These are phyloP conservation scores for Acridotheres tristis DNA, from an alignment of 2,797 vertebrate genomes.

Conservation along the genomic window DNA sequence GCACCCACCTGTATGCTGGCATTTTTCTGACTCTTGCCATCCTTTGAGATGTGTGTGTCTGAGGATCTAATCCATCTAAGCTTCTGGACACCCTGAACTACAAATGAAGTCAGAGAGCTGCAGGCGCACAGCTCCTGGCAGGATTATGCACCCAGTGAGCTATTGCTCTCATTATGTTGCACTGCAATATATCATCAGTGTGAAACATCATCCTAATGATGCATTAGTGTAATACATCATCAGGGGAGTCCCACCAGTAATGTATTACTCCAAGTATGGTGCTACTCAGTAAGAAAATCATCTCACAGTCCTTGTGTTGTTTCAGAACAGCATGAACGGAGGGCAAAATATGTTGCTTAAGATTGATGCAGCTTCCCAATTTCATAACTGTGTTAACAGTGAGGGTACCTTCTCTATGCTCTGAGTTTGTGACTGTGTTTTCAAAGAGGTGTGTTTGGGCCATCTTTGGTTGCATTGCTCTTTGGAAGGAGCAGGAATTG, in stretches of 20 bases:
- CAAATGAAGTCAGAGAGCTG: constrained; percentile 56
- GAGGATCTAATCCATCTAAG: constrained; percentile 37
- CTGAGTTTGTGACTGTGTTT: background rate
- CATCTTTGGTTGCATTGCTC: background rate
- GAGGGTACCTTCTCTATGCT: background rate
- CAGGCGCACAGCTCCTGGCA: constrained; percentile 45
- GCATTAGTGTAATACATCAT: constrained; percentile 75
- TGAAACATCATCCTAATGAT: constrained; percentile 76
- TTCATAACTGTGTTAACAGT: background rate
- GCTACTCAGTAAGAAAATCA: constrained; percentile 40
- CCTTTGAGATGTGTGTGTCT: constrained; percentile 8
- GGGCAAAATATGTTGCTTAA: background rate
- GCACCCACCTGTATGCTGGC: constrained; percentile 15
- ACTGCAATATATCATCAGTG: constrained; percentile 67
- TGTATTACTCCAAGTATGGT: constrained; percentile 55
- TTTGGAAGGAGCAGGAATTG: background rate
- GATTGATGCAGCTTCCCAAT: constrained; percentile 9
- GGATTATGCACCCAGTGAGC: constrained; percentile 70
- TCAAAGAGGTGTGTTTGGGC: background rate
- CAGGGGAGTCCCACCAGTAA: constrained; percentile 71
- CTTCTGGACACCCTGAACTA: constrained; percentile 22
- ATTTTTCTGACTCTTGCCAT: constrained; percentile 32
- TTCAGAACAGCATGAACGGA: background rate
- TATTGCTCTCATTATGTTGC: constrained; percentile 74
- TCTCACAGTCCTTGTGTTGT: constrained; percentile 11